phyloP scores from a whole-genome alignment of 2,113 vertebrate genomes.

The Chitala chitala region DNA sequence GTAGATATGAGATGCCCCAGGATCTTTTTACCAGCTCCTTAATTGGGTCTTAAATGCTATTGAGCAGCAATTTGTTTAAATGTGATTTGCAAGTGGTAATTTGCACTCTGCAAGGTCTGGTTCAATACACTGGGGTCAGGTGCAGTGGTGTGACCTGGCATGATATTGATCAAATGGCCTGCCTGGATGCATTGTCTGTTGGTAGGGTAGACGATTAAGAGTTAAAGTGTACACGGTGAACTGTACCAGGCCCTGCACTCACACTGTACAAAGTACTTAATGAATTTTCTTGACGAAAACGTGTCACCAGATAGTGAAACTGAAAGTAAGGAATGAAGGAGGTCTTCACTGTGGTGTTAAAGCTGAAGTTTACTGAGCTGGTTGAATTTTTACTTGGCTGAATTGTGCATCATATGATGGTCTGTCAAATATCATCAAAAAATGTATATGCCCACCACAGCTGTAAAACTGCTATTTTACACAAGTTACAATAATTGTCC shows the following conservation, averaged over 20 bases:
- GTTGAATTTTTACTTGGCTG: background rate
- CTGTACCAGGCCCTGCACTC: too few species aligned
- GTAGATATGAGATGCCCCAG: background rate
- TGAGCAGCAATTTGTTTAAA: slow-evolving; percentile 45
- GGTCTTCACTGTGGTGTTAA: background rate
- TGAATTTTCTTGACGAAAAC: too few species aligned
- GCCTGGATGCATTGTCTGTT: too few species aligned
- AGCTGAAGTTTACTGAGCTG: background rate
- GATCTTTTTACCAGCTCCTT: slow-evolving; percentile 5
- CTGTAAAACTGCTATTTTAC: too few species aligned
- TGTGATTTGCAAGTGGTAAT: slow-evolving; percentile 40
- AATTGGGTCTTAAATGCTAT: slow-evolving; percentile 43
- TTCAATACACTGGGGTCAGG: slow-evolving; percentile 46
- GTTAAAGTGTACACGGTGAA: background rate
- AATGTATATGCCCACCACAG: too few species aligned
- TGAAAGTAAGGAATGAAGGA: too few species aligned
- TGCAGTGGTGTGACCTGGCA: slow-evolving; percentile 24
- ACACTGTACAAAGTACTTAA: too few species aligned
- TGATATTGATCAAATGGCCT: slow-evolving; percentile 31
- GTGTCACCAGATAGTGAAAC: too few species aligned
- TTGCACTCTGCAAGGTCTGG: slow-evolving; percentile 26
- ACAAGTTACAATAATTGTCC: too few species aligned
- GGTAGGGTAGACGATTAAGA: background rate
- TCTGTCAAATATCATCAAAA: too few species aligned
- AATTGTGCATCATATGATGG: background rate